Base-by-base conservation (phyloP, 1,140 invertebrate species). In the Thaumetopoea pityocampa region DNA sequence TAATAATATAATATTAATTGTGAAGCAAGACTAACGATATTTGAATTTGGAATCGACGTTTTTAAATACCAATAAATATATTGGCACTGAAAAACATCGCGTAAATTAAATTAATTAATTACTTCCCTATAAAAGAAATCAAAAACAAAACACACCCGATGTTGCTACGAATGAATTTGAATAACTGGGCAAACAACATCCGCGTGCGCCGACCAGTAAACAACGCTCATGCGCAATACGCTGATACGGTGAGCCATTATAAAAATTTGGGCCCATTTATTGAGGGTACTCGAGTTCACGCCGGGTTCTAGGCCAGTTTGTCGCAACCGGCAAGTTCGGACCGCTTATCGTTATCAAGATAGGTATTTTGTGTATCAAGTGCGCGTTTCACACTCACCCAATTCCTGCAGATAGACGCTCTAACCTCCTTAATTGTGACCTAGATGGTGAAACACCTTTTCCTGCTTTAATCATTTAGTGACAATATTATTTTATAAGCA, bases 261-360 rank as follows among this genome's bases (percentile, higher is more conserved):
- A 45, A 45, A 42, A 53, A 51, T 54, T 63, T 52, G 45, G 66
- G 55, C 47, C 42, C 27, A 27, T 30, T 29, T 60, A 76, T 69
- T 66, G 59, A 71, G 70, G 68, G 52, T 63, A 74, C 60, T 71
- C 30, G 52, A 60, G 70, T 76, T 78, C 67, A 66, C 14, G 36
- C 28, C 14, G 66, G 63, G 74, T 82, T 79, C 74, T 79, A 79
- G 78, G 74, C 61, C 76, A 62, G 47, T 35, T 45, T 67, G 67
- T 57, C 62, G 72, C 66, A 71, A 73, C 56, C 43, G 6, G 44
- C 52, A 51, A 62, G 63, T 70, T 70, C 53, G 57, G 63, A 51
- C 55, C 24, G 43, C 51, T 46, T 69, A 68, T 68, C 62, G 46
- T 56, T 60, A 51, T 57, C 53, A 51, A 38, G 42, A 51, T 48